Percentiles rank a stretch among this genome's conserved stretches.
Conservation (phyloP, 2,888 invertebrate species). For the Agrotis segetum region DNA sequence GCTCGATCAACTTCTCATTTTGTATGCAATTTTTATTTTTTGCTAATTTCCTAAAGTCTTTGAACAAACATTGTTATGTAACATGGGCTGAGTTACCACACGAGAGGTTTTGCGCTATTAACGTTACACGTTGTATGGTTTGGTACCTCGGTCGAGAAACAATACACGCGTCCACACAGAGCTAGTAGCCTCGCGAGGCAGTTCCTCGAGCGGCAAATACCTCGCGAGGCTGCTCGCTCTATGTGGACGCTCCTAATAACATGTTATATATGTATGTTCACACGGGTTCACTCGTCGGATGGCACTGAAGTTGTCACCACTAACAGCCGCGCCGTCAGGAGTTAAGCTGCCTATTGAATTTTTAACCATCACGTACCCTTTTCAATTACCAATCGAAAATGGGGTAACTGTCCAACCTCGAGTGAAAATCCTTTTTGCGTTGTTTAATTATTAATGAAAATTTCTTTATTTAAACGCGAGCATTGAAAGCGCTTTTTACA, state of each 20-base stretch:
- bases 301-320: slow-evolving; percentile 53
- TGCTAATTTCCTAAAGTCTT: no score
- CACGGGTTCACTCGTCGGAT: slow-evolving; percentile 20
- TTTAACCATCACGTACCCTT: slow-evolving; percentile 87
- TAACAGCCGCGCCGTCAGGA: slow-evolving; percentile 72
- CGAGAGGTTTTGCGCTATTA: no score
- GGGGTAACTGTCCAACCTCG: slow-evolving; percentile 87
- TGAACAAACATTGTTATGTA: no score
- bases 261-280: slow-evolving; percentile 3
- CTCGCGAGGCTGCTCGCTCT: no score
- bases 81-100: no score
- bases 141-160: no score
- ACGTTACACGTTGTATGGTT: no score
- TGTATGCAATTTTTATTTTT: no score
- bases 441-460: slow-evolving; percentile 88
- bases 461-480: slow-evolving; percentile 88
- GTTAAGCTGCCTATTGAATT: slow-evolving; percentile 86
- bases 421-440: slow-evolving; percentile 90
- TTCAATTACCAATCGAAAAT: slow-evolving; percentile 89
- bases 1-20: no score
- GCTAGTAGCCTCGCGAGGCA: no score
- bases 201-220: no score
- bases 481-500: slow-evolving; percentile 75
- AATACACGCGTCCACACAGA: no score
- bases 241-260: neutral